Conservation (phyloP, 2,888 invertebrate genomes). For the Drosophila formosana region DNA sequence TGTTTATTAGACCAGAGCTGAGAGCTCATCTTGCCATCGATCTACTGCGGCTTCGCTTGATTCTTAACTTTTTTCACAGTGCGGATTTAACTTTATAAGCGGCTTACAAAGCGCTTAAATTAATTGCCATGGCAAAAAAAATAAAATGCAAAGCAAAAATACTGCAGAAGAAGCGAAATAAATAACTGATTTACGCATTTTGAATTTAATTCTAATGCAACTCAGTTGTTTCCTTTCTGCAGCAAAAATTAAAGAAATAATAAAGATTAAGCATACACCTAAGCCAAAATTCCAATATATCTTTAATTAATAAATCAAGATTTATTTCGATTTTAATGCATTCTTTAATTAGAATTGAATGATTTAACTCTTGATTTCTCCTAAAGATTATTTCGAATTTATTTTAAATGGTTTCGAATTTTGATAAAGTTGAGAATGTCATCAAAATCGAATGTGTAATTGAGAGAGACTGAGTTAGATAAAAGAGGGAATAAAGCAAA, state of each 20-base stretch:
- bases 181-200: too few relatives aligned
- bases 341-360: too few relatives aligned
- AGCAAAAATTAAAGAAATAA: too few relatives aligned
- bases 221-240: too few relatives aligned
- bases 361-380: too few relatives aligned
- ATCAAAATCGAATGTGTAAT: conserved; percentile 36
- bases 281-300: too few relatives aligned
- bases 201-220: too few relatives aligned
- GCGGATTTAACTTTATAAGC: conserved; percentile 47
- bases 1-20: conserved; percentile 29
- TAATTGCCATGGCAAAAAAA: neutral
- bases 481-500: conserved; percentile 20
- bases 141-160: neutral
- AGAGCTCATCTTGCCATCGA: conserved; percentile 3
- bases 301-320: neutral
- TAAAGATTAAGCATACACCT: too few relatives aligned
- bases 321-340: neutral
- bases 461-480: neutral
- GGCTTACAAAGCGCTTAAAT: conserved; percentile 18
- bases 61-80: neutral
- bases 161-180: neutral
- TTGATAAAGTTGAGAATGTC: conserved; percentile 38
- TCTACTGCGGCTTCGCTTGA: neutral
- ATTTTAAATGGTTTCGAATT: neutral
- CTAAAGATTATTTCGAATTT: too few relatives aligned